A percentile compares a stretch with the other conserved stretches of the same genome.
Evolutionary conservation across 2,797 vertebrate genomes (phyloP).

Genomic region (Anniella stebbinsi): DNA sequence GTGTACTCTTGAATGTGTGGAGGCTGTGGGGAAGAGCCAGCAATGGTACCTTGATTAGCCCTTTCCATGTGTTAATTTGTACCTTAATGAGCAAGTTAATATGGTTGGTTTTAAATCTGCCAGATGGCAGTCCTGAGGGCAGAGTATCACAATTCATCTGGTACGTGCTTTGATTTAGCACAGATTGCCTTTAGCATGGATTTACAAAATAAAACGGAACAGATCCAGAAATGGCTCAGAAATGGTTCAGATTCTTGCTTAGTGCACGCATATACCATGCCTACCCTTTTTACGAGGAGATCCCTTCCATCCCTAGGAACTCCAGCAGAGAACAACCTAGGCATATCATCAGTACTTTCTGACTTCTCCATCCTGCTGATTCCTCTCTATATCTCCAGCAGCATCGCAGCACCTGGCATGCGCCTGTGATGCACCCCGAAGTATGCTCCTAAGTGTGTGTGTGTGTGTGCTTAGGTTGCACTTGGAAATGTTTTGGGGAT

Average conservation of each 20-base stretch:
- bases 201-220: neutral
- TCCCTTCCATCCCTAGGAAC: no score
- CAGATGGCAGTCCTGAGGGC: conserved; percentile 7
- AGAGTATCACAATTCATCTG: conserved; percentile 1
- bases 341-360: no score
- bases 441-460: no score
- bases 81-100: neutral
- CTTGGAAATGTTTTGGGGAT: no score
- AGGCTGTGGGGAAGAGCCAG: neutral
- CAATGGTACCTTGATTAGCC: neutral
- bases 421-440: no score
- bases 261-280: neutral
- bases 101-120: conserved; percentile 11
- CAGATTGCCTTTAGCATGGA: neutral
- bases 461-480: no score
- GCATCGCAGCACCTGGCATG: no score
- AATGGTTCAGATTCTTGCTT: neutral
- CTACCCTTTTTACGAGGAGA: no score
- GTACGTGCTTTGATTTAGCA: neutral
- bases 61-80: neutral
- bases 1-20: neutral
- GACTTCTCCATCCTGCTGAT: no score
- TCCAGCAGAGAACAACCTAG: no score
- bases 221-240: neutral
- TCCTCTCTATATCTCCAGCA: no score